A percentile compares a stretch with the other conserved stretches of the same genome.
Conservation (phyloP, 2,113 vertebrate species). For the Rhipidura dahli region DNA sequence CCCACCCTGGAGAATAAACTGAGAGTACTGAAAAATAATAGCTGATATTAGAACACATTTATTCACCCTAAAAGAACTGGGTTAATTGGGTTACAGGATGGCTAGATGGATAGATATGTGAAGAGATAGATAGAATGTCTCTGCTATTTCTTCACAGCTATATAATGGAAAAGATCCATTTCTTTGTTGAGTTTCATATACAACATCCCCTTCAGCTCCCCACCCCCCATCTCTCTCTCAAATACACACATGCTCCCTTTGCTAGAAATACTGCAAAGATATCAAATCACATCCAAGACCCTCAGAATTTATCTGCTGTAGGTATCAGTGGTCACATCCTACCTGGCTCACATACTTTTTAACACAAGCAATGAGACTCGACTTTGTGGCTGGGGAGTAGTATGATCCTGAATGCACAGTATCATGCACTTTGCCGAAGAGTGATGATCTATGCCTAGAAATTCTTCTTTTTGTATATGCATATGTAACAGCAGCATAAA, state of each 20-base stretch:
- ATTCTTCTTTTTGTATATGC: background rate
- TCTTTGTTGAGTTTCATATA: constrained; percentile 15
- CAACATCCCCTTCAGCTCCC: background rate
- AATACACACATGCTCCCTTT: background rate
- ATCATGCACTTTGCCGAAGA: background rate
- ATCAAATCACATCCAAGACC: background rate
- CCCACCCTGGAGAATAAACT: constrained; percentile 10
- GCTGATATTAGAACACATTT: constrained; percentile 28
- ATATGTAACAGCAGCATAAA: background rate
- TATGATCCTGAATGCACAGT: background rate
- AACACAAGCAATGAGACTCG: background rate
- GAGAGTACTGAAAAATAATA: constrained; percentile 41
- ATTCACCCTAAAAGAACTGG: constrained; percentile 47
- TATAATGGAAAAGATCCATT: constrained; percentile 34
- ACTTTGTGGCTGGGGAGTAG: background rate
- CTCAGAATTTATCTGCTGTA: background rate
- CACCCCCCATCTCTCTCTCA: background rate
- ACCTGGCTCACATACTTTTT: background rate
- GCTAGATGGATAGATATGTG: background rate
- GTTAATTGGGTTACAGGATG: constrained; percentile 36
- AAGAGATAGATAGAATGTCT: background rate
- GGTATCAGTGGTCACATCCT: background rate
- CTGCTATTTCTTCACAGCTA: background rate
- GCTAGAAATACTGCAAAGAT: background rate
- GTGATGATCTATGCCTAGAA: background rate